Evolutionary conservation across 1,140 invertebrate genomes (phyloP), one percentile per base, ranked within the genome.

Genomic region (Drosophila chauvacae): DNA sequence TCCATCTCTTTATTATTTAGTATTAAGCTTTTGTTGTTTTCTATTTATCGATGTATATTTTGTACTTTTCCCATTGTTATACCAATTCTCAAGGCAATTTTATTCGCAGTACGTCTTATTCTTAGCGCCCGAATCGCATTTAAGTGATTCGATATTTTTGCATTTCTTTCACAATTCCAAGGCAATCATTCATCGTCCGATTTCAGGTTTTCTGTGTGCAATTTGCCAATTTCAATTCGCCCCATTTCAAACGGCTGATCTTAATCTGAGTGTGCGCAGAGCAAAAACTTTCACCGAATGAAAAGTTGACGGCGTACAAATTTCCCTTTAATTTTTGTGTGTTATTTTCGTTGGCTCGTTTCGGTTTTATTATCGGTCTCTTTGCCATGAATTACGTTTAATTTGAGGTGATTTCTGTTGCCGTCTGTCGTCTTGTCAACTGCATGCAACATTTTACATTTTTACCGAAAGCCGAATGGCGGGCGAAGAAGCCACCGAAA

Each of bases 361-460:
- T 64, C 58, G 45, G 28, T 47, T 58, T 65, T 80, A 70, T 51
- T 72, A 78, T 68, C 74, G 56, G 55, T 62, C 66, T 75, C 71
- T 71, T 66, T 73, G 79, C 79, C 75, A 81, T 66, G 61, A 78
- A 78, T 78, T 78, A 71, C 64, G 55, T 78, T 72, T 86, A 78
- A 78, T 74, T 57, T 84, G 28, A 45, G 47, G 66, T 82, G 61
- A 63, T 81, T 74, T 74, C 65, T 83, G 61, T 63, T 58, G 42
- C 56, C 28, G 16, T 51, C 71, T 85, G 81, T 85, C 79, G 65
- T 58, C 69, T 81, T 86, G 82, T 87, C 82, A 86, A 86, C 82
- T 82, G 78, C 82, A 85, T 86, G 82, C 82, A 87, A 87, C 83
- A 87, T 82, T 82, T 87, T 81, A 78, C 51, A 80, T 79, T 82